Evolutionary conservation across 2,888 invertebrate species (phyloP), one percentile per base, ranked within the genome.

Genomic region (Polymixis flavicincta): DNA sequence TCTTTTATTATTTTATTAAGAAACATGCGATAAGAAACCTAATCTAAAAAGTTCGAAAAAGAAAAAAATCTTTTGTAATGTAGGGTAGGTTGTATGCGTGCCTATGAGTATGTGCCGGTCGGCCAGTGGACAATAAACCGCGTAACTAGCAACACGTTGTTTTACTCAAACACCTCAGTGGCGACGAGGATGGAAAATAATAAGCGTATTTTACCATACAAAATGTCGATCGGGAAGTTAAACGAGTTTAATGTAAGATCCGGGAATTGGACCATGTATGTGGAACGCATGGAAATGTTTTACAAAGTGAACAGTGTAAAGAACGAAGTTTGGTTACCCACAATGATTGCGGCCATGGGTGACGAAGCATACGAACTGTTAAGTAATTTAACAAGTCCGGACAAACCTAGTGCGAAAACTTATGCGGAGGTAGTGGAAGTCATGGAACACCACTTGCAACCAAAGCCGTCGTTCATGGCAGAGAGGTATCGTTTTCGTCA

Each of bases 391-490:
- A 55, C 45, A 28, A 52, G 28, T 42, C 55, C 57, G 28, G 45
- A 59, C 2, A 69, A 69, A 28, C 32, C 59, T 0, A 59, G 48
- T 19, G 32, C 28, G 11, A 69, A 59, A 60, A 45, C 59, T 0
- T 69, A 50, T 37, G 1, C 19, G 2, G 2, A 6, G 13, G n/a
- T 60, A 19, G 48, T 69, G n/a, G 2, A 60, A 17, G 7, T 50
- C 2, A 59, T n/a, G 48, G 19, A 48, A 1, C 32, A 59, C 4
- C 59, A 69, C 0, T 48, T 37, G 28, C 48, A 69, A 59, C 69
- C 69, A 8, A 60, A 52, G 7, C 60, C 50, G 5, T 70, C 70
- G 8, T 70, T 61, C 8, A 70, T 61, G 70, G 60, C 59, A 4
- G 50, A 60, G n/a, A 70, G 70, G 1, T 60, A 69, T 13, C 48